Percentiles rank a stretch among this genome's conserved stretches.
phyloP scores from a whole-genome alignment of 2,113 vertebrate genomes.

The Porphyrio hochstetteri region DNA sequence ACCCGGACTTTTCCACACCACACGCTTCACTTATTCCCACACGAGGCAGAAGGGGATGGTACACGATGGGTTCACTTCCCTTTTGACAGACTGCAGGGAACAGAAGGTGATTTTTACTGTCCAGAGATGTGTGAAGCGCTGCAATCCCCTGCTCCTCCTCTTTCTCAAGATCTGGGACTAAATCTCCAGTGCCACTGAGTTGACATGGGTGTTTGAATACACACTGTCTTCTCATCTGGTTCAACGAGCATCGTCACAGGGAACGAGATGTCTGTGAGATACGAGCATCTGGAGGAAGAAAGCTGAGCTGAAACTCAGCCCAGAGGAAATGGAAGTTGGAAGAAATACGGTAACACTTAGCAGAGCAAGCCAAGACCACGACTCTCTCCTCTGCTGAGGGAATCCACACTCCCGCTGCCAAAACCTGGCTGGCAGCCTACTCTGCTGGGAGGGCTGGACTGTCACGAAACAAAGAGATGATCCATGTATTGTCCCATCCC shows the following conservation, averaged over 20 bases:
- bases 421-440: not conserved
- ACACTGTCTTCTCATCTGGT: not conserved
- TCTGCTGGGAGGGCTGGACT: not conserved
- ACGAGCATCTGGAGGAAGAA: not conserved
- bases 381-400: not conserved
- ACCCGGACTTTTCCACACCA: not conserved
- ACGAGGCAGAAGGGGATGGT: not conserved
- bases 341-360: not conserved
- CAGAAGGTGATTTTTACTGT: not conserved
- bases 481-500: not conserved
- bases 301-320: slow-evolving; percentile 23
- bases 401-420: not conserved
- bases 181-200: not conserved
- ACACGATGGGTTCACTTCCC: not conserved
- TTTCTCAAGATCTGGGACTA: not conserved
- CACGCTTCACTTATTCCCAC: not conserved
- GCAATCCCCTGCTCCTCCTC: not conserved
- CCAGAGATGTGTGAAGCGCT: not conserved
- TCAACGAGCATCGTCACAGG: not conserved
- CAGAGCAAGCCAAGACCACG: not conserved
- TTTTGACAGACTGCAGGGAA: not conserved
- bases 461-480: not conserved
- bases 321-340: slow-evolving; percentile 16
- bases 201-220: not conserved
- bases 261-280: not conserved